Base-by-base conservation (phyloP, 1,140 invertebrate species). In the Zaprionus davidi region DNA sequence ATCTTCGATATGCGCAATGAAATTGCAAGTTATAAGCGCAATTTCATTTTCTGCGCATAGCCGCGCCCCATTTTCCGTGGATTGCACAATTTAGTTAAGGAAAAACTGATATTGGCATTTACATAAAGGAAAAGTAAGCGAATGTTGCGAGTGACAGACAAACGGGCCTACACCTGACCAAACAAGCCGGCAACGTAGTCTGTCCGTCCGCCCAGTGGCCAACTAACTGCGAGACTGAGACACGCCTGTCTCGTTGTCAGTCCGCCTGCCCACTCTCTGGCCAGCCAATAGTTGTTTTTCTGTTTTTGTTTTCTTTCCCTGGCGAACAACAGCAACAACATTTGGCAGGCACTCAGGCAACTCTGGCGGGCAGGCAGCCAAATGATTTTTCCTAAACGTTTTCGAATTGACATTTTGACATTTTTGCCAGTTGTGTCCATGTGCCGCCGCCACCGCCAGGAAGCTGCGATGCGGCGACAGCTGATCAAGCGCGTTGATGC, bases 321-420 rank as follows among this genome's bases (percentile, higher is more conserved):
- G 20, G 26, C 57, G 44, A 76, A 62, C 38, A 82, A 70, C 67
- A 76, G n/a, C 41, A 46, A 17, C 41, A 84, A 74, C 77, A 84
- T 80, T 84, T 84, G 73, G 65, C 73, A 60, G 76, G 5, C 56
- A 55, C 41, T 36, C 13, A 20, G 51, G 36, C 55, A 41, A 38
- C 64, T 51, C 31, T 71, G 31, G 41, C 69, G 63, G 65, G 49
- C 57, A 44, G 55, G 64, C 76, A 70, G 60, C 60, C 63, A 74
- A 67, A 74, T 38, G 73, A 72, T 77, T 82, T 76, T 63, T 74
- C 68, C 84, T 84, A 87, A 87, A 88, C 84, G 84, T 81, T 87
- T 87, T 88, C 66, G 58, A 88, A 87, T 87, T 87, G 84, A 87
- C 84, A 87, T 88, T 87, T 87, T 84, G 84, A 88, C 84, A 84